Conservation (phyloP, 37 sponge, comb jelly and placozoan genomes). For the Halisarca cf. caerulea region DNA sequence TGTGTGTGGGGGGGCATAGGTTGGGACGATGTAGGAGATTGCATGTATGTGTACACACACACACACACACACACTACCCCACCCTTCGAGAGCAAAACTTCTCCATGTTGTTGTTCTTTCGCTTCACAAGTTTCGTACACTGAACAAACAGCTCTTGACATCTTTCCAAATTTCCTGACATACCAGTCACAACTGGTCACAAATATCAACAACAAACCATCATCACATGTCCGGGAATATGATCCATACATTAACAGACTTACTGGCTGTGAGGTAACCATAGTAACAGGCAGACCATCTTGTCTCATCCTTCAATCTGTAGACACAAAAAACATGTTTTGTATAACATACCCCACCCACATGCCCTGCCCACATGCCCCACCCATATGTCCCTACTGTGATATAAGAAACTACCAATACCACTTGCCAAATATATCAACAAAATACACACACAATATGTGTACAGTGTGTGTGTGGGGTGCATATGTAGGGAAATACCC, state of each 20-base stretch:
- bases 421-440: too few species aligned
- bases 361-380: too few species aligned
- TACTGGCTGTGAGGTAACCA: constrained; percentile 80
- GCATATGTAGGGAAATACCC: too few species aligned
- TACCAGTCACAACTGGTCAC: constrained; percentile 56
- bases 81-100: constrained; percentile 79
- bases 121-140: constrained; percentile 64
- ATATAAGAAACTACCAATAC: too few species aligned
- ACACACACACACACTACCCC: constrained; percentile 23
- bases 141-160: constrained; percentile 74
- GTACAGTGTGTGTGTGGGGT: too few species aligned
- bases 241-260: constrained; percentile 3
- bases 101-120: constrained; percentile 75
- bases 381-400: too few species aligned
- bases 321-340: too few species aligned
- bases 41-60: background rate
- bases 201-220: background rate
- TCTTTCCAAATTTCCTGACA: constrained; percentile 59
- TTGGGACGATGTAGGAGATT: background rate
- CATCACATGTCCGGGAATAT: background rate
- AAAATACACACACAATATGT: too few species aligned
- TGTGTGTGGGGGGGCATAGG: background rate
- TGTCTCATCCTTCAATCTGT: constrained; percentile 88
- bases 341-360: too few species aligned
- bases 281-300: constrained; percentile 90